Evolutionary conservation across 23 tunicate genomes (phyloP).

Genomic region (Styela clava): DNA sequence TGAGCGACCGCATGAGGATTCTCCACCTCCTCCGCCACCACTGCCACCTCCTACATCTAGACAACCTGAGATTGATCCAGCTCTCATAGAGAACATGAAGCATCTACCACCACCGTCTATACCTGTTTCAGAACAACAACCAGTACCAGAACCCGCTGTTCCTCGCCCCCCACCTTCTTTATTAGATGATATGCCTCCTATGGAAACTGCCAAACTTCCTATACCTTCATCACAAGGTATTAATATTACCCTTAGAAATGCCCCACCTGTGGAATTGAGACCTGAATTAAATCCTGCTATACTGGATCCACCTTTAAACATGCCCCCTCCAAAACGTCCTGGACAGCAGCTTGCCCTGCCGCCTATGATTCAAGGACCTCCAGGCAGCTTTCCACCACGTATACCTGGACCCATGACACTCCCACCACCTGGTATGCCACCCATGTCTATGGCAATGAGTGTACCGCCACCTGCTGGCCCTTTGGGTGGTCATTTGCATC

Average conservation of each 20-base stretch:
- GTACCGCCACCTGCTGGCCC: constrained; percentile 29
- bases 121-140: not conserved
- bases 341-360: not conserved
- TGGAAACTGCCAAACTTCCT: not conserved
- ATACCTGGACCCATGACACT: constrained; percentile 5
- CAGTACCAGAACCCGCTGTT: not conserved
- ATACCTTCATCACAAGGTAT: not conserved
- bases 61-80: constrained; percentile 15
- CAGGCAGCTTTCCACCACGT: constrained; percentile 7
- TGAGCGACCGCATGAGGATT: constrained; percentile 20
- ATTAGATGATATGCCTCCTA: not conserved
- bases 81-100: not conserved
- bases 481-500: not conserved
- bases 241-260: constrained; percentile 5
- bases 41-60: constrained; percentile 1
- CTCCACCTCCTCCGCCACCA: constrained; percentile 28
- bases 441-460: constrained; percentile 28
- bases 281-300: not conserved
- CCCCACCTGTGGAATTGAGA: constrained; percentile 8
- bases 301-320: not conserved
- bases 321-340: constrained; percentile 9
- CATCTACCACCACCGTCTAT: not conserved
- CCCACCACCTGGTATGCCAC: constrained; percentile 24
- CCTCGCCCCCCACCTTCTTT: constrained; percentile 9
- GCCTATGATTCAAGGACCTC: not conserved